Conservation (phyloP, 2,888 invertebrate species). For the Perdita meconis region DNA sequence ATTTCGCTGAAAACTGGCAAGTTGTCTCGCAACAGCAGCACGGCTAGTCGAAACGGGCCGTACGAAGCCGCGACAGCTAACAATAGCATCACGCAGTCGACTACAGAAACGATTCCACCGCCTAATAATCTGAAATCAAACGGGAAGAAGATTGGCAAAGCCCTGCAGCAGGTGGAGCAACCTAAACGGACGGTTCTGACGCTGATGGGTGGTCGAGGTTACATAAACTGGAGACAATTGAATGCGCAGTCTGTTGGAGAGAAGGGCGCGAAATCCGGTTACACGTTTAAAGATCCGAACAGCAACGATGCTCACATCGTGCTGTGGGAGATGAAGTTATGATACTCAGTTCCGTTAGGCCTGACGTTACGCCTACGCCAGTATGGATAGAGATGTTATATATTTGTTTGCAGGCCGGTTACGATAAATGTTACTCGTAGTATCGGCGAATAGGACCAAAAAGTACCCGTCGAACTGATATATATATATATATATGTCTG, state of each 20-base stretch:
- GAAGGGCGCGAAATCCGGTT: conserved; percentile 78
- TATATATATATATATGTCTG: conserved; percentile 9
- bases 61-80: conserved; percentile 71
- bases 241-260: conserved; percentile 85
- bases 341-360: conserved; percentile 80
- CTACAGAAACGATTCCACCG: conserved; percentile 69
- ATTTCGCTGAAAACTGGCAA: conserved; percentile 88
- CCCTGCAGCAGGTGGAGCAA: conserved; percentile 84
- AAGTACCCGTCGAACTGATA: conserved; percentile 58
- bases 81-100: conserved; percentile 78
- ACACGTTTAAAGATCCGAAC: conserved; percentile 88
- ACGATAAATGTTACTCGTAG: conserved; percentile 35
- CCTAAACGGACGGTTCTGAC: conserved; percentile 91
- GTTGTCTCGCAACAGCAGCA: conserved; percentile 91
- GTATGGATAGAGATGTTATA: conserved; percentile 56
- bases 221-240: conserved; percentile 93
- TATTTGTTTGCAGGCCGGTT: conserved; percentile 36
- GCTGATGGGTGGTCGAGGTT: conserved; percentile 94
- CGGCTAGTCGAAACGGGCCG: conserved; percentile 88
- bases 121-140: conserved; percentile 66
- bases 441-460: conserved; percentile 68
- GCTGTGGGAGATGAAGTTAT: conserved; percentile 95
- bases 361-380: conserved; percentile 46
- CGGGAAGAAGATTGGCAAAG: conserved; percentile 79
- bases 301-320: conserved; percentile 95